Evolutionary conservation across 2,888 invertebrate genomes (phyloP), one percentile per base, ranked within the genome.

Genomic region (Atethmia centrago): DNA sequence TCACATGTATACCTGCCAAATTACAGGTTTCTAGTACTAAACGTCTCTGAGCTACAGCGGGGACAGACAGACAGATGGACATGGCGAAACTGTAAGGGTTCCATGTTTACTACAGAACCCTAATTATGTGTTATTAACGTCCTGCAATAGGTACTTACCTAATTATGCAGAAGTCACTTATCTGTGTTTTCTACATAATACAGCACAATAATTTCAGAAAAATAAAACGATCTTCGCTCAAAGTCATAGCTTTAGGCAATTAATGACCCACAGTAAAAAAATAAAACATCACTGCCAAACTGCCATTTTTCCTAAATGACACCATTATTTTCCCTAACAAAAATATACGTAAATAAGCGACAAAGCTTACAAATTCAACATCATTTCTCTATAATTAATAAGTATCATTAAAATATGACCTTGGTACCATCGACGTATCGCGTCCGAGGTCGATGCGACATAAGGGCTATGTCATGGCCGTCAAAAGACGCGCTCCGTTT

Each of bases 401-500:
- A 77, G 58, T 42, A 31, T 68, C 74, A 84, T 85, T 84, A 82
- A 58, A 63, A 51, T 49, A 55, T 72, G 82, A 71, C 85, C 84
- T 85, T 84, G 74, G 79, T 74, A 61, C 79, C 83, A 79, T 81
- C 67, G 69, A 75, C 58, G 68, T 80, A 51, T 65, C 49, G 42
- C 55, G 36, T 62, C 68, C 40, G 73, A 73, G 75, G 77, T 51
- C 69, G 31, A 66, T 25, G 56, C 62, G 75, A 77, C 82, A 61
- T 64, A 58, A 72, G 68, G 79, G 77, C 42, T 76, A 71, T 84
- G 81, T 84, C 83, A 84, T 71, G 74, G 82, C 80, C 77, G 83
- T 66, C 74, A 64, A 56, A 66, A 64, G 77, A 71, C 58, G 79
- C 61, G 75, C 56, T 71, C 83, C 76, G 84, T 90, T 92, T 90